Evolutionary conservation across 2,113 vertebrate genomes (phyloP).

Genomic region (Chroicocephalus ridibundus): DNA sequence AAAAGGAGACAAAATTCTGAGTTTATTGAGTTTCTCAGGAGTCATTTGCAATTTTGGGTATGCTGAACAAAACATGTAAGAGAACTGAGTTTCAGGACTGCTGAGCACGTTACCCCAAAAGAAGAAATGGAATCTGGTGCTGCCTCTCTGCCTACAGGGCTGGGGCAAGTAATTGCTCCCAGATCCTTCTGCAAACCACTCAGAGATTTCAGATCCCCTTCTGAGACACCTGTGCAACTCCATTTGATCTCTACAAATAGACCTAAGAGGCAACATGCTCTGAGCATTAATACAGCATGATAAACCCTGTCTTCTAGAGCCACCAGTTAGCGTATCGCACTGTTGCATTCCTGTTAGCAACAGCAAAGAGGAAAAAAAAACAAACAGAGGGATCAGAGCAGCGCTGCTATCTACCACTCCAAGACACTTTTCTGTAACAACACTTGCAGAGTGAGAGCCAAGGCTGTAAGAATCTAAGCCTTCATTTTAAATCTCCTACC

Average conservation of each 20-base stretch:
- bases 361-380: background rate
- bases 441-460: background rate
- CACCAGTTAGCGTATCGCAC: background rate
- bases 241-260: background rate
- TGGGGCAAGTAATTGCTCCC: background rate
- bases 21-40: background rate
- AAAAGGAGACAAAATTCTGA: background rate
- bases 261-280: background rate
- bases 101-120: background rate
- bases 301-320: background rate
- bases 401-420: background rate
- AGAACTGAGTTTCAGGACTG: background rate
- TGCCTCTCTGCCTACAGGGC: background rate
- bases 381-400: background rate
- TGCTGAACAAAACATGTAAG: background rate
- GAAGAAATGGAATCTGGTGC: fast-evolving
- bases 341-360: background rate
- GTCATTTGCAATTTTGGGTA: background rate
- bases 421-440: background rate
- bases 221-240: background rate
- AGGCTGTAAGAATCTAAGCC: background rate
- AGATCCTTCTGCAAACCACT: background rate
- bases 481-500: background rate
- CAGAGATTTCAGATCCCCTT: background rate
- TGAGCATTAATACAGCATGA: background rate